A percentile compares a stretch with the other conserved stretches of the same genome.
phyloP scores from a whole-genome alignment of 2,797 vertebrate species.

The Esox lucius region DNA sequence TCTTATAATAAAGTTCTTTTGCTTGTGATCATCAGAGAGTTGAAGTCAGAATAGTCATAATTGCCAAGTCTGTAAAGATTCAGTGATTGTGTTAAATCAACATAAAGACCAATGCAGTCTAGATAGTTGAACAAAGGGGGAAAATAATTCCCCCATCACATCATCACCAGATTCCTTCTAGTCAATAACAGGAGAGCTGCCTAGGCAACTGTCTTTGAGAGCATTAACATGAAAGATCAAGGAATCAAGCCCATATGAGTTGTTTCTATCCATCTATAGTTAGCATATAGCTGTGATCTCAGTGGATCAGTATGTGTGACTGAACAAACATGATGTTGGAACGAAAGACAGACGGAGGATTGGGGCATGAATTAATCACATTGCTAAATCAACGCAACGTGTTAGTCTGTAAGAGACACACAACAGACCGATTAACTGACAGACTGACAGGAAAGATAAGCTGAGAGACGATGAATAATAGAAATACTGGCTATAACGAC shows the following conservation, averaged over 20 bases:
- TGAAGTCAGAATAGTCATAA: neutral
- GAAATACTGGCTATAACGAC: no score
- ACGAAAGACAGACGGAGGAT: slow-evolving; percentile 51
- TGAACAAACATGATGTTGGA: slow-evolving; percentile 43
- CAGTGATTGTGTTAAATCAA: neutral
- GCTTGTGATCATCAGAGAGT: no score
- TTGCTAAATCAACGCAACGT: slow-evolving; percentile 16
- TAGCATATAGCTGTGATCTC: slow-evolving; percentile 45
- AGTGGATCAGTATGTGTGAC: slow-evolving; percentile 38
- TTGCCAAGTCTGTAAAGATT: neutral
- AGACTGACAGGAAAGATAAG: neutral
- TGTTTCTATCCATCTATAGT: slow-evolving; percentile 27
- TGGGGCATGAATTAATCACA: slow-evolving; percentile 45
- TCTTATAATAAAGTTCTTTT: neutral
- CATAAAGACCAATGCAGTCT: neutral
- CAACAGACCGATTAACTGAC: neutral
- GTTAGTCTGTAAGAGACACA: neutral
- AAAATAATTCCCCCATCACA: slow-evolving; percentile 9
- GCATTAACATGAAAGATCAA: slow-evolving; percentile 32
- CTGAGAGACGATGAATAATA: slow-evolving; percentile 27
- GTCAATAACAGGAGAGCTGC: slow-evolving; percentile 4
- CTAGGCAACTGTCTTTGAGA: slow-evolving; percentile 21
- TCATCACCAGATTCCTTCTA: neutral
- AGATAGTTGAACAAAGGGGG: neutral
- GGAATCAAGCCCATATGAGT: neutral